Evolutionary conservation across 2,113 vertebrate species (phyloP), one percentile per base, ranked within the genome.

Genomic region (Chionomys nivalis): DNA sequence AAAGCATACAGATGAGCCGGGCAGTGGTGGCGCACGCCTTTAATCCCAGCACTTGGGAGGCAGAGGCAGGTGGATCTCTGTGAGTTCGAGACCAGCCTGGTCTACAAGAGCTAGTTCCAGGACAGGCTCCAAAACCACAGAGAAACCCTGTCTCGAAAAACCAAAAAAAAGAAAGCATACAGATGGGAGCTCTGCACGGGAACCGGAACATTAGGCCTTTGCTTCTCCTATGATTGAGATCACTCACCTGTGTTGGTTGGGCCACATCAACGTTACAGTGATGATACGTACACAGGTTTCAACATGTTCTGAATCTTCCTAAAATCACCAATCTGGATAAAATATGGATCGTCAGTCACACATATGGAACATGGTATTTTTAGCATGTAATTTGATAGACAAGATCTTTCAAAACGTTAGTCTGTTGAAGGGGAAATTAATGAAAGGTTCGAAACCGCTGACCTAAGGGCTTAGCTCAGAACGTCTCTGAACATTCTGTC

Each of bases 381-480:
- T 95, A 97, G 94, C 68, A 92, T 95, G 95, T 47, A 89, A 68
- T 95, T 95, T 87, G 63, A 97, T 86, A 95, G 96, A 95, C 76
- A 93, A 82, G 95, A 82, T 95, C 94, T 97, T 94, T 95, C 76
- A 96, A 90, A 98, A 95, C 96, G 88, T 96, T 77, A 92, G 66
- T 93, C 73, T 81, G 7, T n/a, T 65, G 90, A 68, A 68, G 78
- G 89, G 12, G n/a, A 95, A 93, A 92, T 92, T 95, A 93, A 95
- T 87, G 86, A 94, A 96, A 97, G 82, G 63, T 94, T 95, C 66
- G 94, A 77, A 97, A 94, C 92, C 86, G 83, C 95, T 96, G 87
- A 94, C 86, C 94, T 96, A 89, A 97, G 95, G 95, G 68, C 96
- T 96, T 96, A 36, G 85, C 77, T 92, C 88, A 95, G 93, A 96